Evolutionary conservation across 35 echinoderm and acorn worm genomes (phyloP).

Genomic region (Chiridota heheva): DNA sequence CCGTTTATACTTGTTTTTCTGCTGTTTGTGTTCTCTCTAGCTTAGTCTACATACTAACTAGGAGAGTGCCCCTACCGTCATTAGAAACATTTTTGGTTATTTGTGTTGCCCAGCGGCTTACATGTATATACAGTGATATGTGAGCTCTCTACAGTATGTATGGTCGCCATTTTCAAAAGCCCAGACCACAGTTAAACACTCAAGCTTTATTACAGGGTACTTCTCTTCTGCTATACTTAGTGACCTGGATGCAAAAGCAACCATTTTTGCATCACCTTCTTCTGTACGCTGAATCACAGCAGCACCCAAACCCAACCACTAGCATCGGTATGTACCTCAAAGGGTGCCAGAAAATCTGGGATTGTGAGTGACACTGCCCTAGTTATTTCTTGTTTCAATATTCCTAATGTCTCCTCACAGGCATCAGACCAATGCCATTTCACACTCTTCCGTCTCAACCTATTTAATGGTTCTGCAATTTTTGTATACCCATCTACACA

Average conservation of each 20-base stretch:
- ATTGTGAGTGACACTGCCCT: slow-evolving; percentile 6
- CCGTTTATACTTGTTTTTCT: no score
- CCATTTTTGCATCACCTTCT: neutral
- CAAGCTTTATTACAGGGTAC: slow-evolving; percentile 10
- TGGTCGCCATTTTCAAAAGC: slow-evolving; percentile 28
- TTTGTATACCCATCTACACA: slow-evolving; percentile 9
- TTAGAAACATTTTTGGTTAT: no score
- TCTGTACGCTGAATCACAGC: neutral
- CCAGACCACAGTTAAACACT: slow-evolving; percentile 33
- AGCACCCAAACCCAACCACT: slow-evolving; percentile 24
- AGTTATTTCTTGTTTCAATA: slow-evolving; percentile 27
- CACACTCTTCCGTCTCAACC: slow-evolving; percentile 1
- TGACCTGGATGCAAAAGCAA: slow-evolving; percentile 31
- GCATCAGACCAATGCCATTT: slow-evolving; percentile 30
- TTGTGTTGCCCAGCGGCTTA: no score
- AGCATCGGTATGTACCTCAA: slow-evolving; percentile 30
- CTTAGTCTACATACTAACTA: no score
- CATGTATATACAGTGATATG: no score
- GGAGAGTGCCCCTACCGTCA: no score
- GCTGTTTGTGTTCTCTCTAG: no score
- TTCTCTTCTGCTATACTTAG: slow-evolving; percentile 15
- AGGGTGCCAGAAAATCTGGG: slow-evolving; percentile 15
- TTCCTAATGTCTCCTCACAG: slow-evolving; percentile 1
- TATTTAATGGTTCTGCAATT: slow-evolving; percentile 10
- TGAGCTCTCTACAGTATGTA: neutral